Percentiles rank a stretch among this genome's conserved stretches.
phyloP scores from a whole-genome alignment of 2,797 vertebrate genomes.

The Geotrypetes seraphini region DNA sequence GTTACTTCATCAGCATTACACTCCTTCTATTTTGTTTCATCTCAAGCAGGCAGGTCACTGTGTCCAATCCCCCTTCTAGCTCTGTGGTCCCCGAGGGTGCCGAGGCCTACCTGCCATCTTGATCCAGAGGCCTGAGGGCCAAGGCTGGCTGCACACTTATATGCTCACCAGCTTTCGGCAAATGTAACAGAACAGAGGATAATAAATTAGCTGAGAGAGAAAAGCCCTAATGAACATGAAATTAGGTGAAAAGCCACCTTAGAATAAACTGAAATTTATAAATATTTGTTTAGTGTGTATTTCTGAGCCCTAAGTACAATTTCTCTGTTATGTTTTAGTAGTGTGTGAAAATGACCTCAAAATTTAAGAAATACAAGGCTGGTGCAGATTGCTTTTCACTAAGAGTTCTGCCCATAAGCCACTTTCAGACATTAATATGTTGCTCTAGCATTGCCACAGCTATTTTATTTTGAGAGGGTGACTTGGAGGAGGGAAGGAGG shows the following conservation, averaged over 20 bases:
- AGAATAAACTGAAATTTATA: slow-evolving; percentile 4
- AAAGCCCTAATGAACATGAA: slow-evolving; percentile 23
- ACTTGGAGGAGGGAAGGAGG: no score
- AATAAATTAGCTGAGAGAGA: slow-evolving; percentile 32
- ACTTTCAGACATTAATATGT: neutral
- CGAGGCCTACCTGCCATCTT: slow-evolving; percentile 47
- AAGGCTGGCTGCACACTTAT: slow-evolving; percentile 38
- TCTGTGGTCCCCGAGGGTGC: slow-evolving; percentile 38
- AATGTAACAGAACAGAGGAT: slow-evolving; percentile 22
- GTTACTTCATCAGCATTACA: slow-evolving; percentile 58
- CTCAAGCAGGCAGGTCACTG: slow-evolving; percentile 50
- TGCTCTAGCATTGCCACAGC: neutral
- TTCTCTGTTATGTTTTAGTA: slow-evolving; percentile 14
- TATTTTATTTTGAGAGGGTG: neutral
- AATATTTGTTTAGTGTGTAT: slow-evolving; percentile 4
- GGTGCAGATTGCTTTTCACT: neutral
- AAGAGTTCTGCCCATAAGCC: slow-evolving; percentile 1
- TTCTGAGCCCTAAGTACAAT: fast-evolving
- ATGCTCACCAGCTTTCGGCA: slow-evolving; percentile 29
- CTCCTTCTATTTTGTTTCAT: slow-evolving; percentile 51
- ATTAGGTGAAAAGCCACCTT: slow-evolving; percentile 25
- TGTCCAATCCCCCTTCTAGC: slow-evolving; percentile 53
- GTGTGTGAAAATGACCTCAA: neutral
- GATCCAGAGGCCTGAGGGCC: slow-evolving; percentile 44
- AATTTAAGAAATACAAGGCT: slow-evolving; percentile 8